A percentile compares a stretch with the other conserved stretches of the same genome.
These are phyloP conservation scores for Nothocercus nigrocapillus DNA, from an alignment of 2,113 vertebrate genomes.

Conservation along the genomic window DNA sequence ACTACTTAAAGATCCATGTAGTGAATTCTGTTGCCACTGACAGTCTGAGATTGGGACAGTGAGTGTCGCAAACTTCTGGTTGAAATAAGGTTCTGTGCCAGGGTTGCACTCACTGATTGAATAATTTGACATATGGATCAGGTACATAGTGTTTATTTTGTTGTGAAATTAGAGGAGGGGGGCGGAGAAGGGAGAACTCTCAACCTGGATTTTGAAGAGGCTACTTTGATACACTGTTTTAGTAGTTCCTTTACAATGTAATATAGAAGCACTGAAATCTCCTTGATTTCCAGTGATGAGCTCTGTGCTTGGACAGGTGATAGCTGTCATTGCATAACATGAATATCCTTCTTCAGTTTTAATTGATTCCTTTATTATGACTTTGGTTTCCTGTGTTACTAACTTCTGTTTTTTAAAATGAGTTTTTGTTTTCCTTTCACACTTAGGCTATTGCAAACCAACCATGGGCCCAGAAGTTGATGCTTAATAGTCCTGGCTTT, in stretches of 20 bases:
- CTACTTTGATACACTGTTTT: not conserved
- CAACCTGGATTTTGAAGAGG: not conserved
- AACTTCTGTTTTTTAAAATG: not conserved
- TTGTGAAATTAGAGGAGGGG: not conserved
- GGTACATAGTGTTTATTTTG: not conserved
- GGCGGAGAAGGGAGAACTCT: accelerated
- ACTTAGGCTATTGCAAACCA: slow-evolving; percentile 90
- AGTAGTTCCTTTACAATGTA: not conserved
- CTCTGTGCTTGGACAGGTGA: not conserved
- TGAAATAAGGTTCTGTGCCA: not conserved
- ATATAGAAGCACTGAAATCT: not conserved
- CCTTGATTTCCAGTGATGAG: not conserved
- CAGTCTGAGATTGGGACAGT: not conserved
- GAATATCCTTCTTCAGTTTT: not conserved
- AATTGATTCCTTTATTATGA: not conserved
- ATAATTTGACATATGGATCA: not conserved
- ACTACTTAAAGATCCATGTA: not conserved
- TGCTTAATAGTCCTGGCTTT: slow-evolving; percentile 91
- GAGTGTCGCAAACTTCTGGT: not conserved
- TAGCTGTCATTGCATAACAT: not conserved
- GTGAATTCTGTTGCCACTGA: not conserved
- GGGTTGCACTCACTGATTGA: not conserved
- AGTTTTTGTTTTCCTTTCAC: not conserved
- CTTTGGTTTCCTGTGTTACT: accelerated
- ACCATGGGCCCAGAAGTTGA: slow-evolving; percentile 91